Base-by-base conservation (phyloP, 2,797 vertebrate species). In the Prionace glauca region DNA sequence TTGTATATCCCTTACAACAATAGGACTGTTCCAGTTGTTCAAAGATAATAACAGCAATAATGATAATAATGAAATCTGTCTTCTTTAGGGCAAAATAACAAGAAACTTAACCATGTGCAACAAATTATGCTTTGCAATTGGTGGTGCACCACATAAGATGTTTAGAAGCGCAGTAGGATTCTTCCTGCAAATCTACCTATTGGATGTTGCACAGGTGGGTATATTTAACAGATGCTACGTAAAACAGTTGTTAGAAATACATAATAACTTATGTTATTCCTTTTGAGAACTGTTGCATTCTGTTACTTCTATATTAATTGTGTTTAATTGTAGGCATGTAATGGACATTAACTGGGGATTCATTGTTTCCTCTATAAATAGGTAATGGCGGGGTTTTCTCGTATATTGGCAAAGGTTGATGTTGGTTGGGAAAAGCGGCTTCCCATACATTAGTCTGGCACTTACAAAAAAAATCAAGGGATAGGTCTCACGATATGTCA, bases 181-280 rank as follows among this genome's bases (percentile, higher is more conserved):
- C 97, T 99, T 99, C 97, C 97, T 99, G 95, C 99, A 99, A 96
- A 98, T 99, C 96, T 99, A 98, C 97, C 98, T 99, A 96, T 98
- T 99, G 0, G 99, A 99, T 67, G 97, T 99, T 32, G 99, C 99
- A 86, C 98, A 98, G 96, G 99, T 99, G 97, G 98, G 96, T 96
- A 96, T 87, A 95, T 95, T 86, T 95, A 67, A 10, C 95, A 77
- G 32, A 32, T 26, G 26, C 24, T 10, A 12, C 45, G 16, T 45
- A 50, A 50, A 95, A 95, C 18, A 77, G 1, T 74, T 50, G 24
- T 94, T 56, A 56, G 24, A 94, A 72, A 29, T 94, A 94, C 45
- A 50, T 50, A 50, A 50, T 50, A 3, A 56, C 60, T 29, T 72
- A 74, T 32, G 45, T 77, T 77, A 56, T 74, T n/a, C 69, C 32